Base-by-base conservation (phyloP, 2,888 invertebrate genomes). In the Tinea semifulvella region DNA sequence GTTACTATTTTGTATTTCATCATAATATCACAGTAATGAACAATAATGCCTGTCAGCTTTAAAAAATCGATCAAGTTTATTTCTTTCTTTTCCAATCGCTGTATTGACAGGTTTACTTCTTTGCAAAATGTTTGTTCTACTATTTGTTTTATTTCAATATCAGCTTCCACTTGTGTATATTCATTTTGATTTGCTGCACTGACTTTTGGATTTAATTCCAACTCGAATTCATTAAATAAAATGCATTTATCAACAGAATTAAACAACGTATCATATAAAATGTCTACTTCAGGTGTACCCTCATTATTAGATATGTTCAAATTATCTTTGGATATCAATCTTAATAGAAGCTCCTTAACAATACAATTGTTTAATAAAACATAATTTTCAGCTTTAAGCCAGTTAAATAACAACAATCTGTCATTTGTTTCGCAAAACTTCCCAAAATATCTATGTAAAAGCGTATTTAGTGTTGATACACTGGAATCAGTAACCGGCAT, bases 171-270 rank as follows among this genome's bases (percentile, higher is more conserved):
- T 14, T 36, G 6, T 3, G n/a, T 3, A 39, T 18, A 43, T 31
- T 18, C 13, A 16, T 44, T 22, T 20, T 13, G 2, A 35, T 35
- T 8, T 18, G 28, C 4, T 17, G 27, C 3, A 44, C 13, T 5
- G 10, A 22, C 35, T 20, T 27, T n/a, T 13, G 13, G 17, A 8
- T 38, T 10, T 22, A 44, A 35, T 14, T 64, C 56, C 25, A 60
- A 50, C 58, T 75, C 68, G 50, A 80, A 79, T 52, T 69, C 69
- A 50, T 65, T 68, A 40, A 70, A 73, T 44, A 80, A 53, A 45
- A 73, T 66, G 49, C 62, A 61, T 47, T 59, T 63, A 35, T 76
- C 75, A 16, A 57, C 55, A 2, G 61, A 63, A 48, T 61, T 51
- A 48, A 72, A 76, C 47, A 79, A 48, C 39, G 58, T 54, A 27